Base-by-base conservation (phyloP, 1,140 invertebrate species). In the Heliconius congener region DNA sequence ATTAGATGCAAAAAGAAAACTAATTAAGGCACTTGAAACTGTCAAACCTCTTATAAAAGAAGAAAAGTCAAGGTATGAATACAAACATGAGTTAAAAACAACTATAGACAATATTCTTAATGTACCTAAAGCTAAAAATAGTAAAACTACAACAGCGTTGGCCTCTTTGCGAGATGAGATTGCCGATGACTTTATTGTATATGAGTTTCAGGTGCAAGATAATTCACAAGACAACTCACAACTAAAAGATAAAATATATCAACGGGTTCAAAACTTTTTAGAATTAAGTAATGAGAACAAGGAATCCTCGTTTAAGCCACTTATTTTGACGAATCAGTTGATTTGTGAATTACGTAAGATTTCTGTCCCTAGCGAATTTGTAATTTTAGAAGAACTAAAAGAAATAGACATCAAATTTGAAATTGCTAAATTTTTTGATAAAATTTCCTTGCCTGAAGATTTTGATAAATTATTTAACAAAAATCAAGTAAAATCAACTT, bases 271-370 rank as follows among this genome's bases (percentile, higher is more conserved):
- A 39, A 42, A 3, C 19, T 42, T 42, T 72, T 72, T 72, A 72
- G 5, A 78, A 66, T 71, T 74, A 78, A 37, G 76, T 11, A 81
- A 78, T n/a, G 19, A 37, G 13, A 75, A 46, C 16, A 75, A 70
- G 11, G 34, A 70, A 13, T 18, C 34, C 3, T 27, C 74, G 34
- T 37, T 77, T 11, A 81, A 89, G 81, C 73, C 81, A 19, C 78
- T 89, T 71, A 76, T 86, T 11, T 57, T 52, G 82, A 73, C 78
- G 42, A 88, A 89, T 81, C 82, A 87, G 46, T 76, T 90, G 18
- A 13, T 90, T 11, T 87, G 84, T 79, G 88, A 90, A 84, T 81
- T 90, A 19, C 37, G 77, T 23, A 88, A 87, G 83, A 76, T 89
- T 70, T 83, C 83, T 4, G 70, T 73, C 27, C 89, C 88, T n/a